A percentile compares a stretch with the other conserved stretches of the same genome.
phyloP scores from a whole-genome alignment of 2,888 invertebrate species.

The Cactoblastis cactorum region DNA sequence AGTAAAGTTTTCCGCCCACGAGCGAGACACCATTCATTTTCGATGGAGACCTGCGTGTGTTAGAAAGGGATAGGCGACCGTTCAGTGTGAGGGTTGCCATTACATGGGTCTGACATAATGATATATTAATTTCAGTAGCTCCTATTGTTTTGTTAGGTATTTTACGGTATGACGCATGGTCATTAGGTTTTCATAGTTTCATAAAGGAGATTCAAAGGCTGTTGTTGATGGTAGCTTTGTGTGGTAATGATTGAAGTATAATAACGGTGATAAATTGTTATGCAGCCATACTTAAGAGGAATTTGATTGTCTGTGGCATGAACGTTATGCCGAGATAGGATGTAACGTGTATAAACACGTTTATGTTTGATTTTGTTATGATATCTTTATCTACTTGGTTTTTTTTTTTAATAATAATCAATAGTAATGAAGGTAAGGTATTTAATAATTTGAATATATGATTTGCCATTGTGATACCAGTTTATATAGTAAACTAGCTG shows the following conservation, averaged over 20 bases:
- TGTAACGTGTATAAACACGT: no score
- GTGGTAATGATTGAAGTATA: constrained; percentile 62
- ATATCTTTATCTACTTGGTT: no score
- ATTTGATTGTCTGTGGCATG: background rate
- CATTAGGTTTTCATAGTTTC: constrained; percentile 77
- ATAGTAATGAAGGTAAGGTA: no score
- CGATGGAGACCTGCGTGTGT: constrained; percentile 16
- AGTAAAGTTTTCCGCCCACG: constrained; percentile 61
- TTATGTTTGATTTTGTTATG: no score
- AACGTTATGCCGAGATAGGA: no score
- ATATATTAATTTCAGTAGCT: constrained; percentile 78
- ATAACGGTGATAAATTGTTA: constrained; percentile 53
- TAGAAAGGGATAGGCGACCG: constrained; percentile 34
- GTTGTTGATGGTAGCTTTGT: constrained; percentile 49
- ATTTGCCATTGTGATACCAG: no score
- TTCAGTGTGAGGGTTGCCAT: constrained; percentile 42
- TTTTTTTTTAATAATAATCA: no score
- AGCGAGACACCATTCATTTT: constrained; percentile 28
- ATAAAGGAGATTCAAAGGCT: constrained; percentile 63
- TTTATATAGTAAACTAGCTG: no score
- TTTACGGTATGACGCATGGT: constrained; percentile 75
- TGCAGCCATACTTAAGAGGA: background rate
- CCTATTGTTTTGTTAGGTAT: constrained; percentile 77
- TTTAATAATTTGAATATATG: no score
- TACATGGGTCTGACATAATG: constrained; percentile 77